Evolutionary conservation across 2,797 vertebrate species (phyloP).

Genomic region (Dallia pectoralis): DNA sequence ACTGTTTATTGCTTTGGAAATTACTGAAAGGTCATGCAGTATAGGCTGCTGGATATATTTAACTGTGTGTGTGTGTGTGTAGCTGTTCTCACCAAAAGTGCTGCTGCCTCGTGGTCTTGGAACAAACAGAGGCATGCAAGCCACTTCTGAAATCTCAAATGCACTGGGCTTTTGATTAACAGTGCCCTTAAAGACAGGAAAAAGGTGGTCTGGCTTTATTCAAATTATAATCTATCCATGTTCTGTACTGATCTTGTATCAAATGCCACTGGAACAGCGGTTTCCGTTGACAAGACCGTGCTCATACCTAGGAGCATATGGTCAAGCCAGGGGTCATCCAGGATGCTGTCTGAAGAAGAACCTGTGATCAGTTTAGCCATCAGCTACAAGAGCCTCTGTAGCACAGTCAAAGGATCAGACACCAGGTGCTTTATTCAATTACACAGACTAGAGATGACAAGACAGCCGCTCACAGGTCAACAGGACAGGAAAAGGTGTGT

Average conservation of each 20-base stretch:
- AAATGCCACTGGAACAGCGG: no score
- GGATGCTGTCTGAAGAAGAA: not conserved
- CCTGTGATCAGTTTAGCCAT: not conserved
- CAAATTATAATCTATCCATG: no score
- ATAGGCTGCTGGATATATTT: conserved; percentile 18
- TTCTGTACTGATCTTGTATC: no score
- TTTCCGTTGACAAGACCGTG: not conserved
- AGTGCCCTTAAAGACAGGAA: not conserved
- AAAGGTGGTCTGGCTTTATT: not conserved
- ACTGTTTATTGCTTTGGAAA: not conserved
- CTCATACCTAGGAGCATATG: not conserved
- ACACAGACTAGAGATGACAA: not conserved
- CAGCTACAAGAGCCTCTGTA: not conserved
- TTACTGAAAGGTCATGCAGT: not conserved
- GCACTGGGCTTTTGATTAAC: not conserved
- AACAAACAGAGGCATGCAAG: not conserved
- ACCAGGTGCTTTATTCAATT: not conserved
- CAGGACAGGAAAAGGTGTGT: not conserved
- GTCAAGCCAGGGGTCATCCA: not conserved
- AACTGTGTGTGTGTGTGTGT: conserved; percentile 8
- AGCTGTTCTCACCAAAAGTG: conserved; percentile 2
- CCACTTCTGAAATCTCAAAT: not conserved
- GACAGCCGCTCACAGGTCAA: not conserved
- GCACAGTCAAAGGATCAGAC: not conserved
- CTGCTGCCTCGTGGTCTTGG: not conserved